phyloP scores from a whole-genome alignment of 2,888 invertebrate species.

The Microchrysa polita region DNA sequence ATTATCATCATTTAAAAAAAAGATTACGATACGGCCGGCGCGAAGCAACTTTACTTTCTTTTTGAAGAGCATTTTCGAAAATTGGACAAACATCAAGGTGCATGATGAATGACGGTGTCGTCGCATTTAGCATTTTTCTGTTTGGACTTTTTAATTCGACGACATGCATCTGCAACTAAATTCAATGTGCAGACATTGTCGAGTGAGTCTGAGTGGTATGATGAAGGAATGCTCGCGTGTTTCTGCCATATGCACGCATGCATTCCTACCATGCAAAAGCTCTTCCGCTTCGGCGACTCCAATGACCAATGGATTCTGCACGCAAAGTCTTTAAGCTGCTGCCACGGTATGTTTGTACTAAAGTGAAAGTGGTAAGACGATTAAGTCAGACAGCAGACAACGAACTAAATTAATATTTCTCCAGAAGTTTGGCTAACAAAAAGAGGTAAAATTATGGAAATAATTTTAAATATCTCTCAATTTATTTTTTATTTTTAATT shows the following conservation, averaged over 20 bases:
- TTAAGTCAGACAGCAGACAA: conserved; percentile 7
- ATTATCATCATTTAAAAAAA: conserved; percentile 29
- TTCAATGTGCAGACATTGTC: no score
- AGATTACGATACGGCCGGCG: not conserved
- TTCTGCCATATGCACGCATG: not conserved
- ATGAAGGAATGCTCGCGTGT: not conserved
- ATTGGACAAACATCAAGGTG: not conserved
- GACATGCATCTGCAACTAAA: no score
- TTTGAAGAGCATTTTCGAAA: not conserved
- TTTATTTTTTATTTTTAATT: no score
- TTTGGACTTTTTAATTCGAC: not conserved
- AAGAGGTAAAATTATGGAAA: no score
- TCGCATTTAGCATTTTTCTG: not conserved
- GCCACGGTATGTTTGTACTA: not conserved
- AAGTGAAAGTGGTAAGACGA: conserved; percentile 32
- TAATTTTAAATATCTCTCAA: no score
- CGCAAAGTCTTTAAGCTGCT: not conserved
- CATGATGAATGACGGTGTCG: not conserved
- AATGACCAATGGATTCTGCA: not conserved
- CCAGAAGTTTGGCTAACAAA: not conserved
- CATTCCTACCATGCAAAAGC: not conserved
- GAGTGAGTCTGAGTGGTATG: no score
- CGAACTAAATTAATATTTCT: conserved; percentile 10
- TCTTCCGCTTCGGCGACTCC: not conserved
- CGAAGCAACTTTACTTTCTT: conserved; percentile 34